Percentiles rank a stretch among this genome's conserved stretches.
Conservation (phyloP, 37 sponge, comb jelly and placozoan species). For the Axinella damicornis region DNA sequence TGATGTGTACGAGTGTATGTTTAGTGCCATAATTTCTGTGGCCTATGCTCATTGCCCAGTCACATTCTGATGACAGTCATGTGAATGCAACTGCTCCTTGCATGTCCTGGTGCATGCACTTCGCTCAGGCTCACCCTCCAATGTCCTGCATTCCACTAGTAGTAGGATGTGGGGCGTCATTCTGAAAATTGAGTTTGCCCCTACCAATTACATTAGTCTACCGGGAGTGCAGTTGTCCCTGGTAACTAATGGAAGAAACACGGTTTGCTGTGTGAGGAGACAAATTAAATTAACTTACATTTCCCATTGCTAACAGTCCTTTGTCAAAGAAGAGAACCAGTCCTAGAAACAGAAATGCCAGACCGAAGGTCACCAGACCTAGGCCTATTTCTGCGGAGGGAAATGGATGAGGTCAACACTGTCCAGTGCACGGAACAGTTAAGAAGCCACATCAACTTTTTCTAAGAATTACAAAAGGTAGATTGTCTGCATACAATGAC, state of each 20-base stretch:
- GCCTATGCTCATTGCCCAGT: too few species aligned
- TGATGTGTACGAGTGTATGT: too few species aligned
- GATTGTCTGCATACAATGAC: background rate
- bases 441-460: background rate
- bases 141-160: too few species aligned
- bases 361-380: conserved; percentile 88
- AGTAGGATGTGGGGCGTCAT: too few species aligned
- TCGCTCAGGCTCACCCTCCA: too few species aligned
- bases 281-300: conserved; percentile 68
- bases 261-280: background rate
- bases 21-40: too few species aligned
- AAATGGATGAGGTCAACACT: conserved; percentile 2
- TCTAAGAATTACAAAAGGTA: conserved; percentile 8
- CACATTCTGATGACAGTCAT: too few species aligned
- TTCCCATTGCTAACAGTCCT: conserved; percentile 96
- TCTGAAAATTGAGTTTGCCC: too few species aligned
- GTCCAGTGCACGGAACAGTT: too few species aligned
- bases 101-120: too few species aligned
- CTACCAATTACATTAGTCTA: too few species aligned
- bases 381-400: conserved; percentile 87
- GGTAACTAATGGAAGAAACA: background rate
- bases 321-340: conserved; percentile 92
- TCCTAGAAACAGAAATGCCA: conserved; percentile 87
- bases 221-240: background rate
- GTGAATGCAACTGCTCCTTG: too few species aligned